Base-by-base conservation (phyloP, 1,140 invertebrate genomes). In the Euura lappo region DNA sequence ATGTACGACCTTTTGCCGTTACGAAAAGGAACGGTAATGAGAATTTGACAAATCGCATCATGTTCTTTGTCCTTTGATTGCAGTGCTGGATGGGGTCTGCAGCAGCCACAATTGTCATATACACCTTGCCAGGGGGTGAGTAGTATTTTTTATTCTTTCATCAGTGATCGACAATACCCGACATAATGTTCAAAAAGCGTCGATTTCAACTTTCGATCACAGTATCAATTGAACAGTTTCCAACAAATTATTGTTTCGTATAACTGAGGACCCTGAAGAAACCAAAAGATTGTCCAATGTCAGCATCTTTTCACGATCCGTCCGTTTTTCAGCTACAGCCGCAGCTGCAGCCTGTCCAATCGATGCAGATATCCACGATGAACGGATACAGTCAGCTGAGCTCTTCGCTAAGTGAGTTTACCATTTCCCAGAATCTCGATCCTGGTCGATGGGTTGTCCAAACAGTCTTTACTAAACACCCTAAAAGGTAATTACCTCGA, bases 371-470 rank as follows among this genome's bases (percentile, higher is more conserved):
- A 68, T 83, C 87, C 11, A 75, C 86, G 6, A 87, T 89, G 84
- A 89, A 88, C 70, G 82, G 87, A 4, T 89, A 89, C 72, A 81
- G 87, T 45, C 88, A 89, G 76, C 75, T 89, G 71, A 80, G 84
- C 45, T 79, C 83, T 6, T 80, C 85, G 0, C 75, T 88, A 78
- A 80, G 86, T 87, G 81, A 87, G 83, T 84, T 72, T 78, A 72
- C 2, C 28, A 13, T 65, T 65, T 7, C 43, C 7, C 3, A 4
- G 13, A 44, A 51, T 60, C 51, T 70, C 42, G 6, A 66, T 46
- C 42, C 71, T 1, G 4, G 4, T 11, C 72, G 11, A 65, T 44
- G 28, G 28, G 47, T 28, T 66, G 11, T 44, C 10, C 8, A 66
- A 68, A 79, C 79, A 84, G 83, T 82, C 76, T 86, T 86, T 87